Conservation (phyloP, 2,888 invertebrate species). For the Machimus rusticus region DNA sequence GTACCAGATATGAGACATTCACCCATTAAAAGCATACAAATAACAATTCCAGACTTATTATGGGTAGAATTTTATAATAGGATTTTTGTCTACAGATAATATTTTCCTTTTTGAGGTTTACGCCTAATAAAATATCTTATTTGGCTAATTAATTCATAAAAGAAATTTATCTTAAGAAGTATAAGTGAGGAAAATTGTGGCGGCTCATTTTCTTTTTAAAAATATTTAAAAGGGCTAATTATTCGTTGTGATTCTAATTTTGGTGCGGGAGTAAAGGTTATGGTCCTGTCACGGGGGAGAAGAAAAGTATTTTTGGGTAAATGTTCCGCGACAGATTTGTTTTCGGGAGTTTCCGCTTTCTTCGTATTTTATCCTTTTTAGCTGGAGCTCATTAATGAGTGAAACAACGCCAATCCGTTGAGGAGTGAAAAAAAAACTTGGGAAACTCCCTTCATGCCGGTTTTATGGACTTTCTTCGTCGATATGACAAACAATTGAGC, state of each 20-base stretch:
- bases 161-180: neutral
- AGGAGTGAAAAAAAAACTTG: neutral
- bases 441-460: neutral
- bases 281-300: neutral
- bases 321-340: neutral
- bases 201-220: neutral
- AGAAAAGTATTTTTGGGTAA: neutral
- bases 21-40: too few species aligned
- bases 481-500: conserved; percentile 33
- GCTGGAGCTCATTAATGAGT: neutral
- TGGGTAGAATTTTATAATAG: too few species aligned
- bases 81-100: neutral
- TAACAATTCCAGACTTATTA: too few species aligned
- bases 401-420: neutral
- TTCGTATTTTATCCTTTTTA: neutral
- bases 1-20: too few species aligned
- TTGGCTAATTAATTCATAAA: neutral
- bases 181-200: neutral
- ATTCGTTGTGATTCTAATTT: neutral
- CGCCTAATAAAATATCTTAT: neutral
- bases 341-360: neutral
- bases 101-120: neutral
- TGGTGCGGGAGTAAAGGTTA: neutral
- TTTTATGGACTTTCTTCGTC: neutral
- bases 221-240: neutral